Evolutionary conservation across 2,113 vertebrate species (phyloP).

Genomic region (Arvicanthis niloticus): DNA sequence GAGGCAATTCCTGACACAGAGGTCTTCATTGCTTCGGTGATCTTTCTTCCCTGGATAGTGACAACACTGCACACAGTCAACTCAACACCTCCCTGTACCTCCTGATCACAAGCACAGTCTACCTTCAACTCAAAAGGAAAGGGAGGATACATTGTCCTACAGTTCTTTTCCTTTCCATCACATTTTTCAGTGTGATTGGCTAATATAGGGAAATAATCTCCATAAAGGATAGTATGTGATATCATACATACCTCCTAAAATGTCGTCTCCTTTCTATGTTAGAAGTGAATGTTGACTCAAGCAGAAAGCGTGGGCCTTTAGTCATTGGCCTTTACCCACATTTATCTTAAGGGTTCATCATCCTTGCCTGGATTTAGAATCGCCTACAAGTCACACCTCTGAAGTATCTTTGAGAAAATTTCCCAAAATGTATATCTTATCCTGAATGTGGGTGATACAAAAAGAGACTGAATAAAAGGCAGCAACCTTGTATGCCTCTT

Average conservation of each 20-base stretch:
- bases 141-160: rapidly evolving
- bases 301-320: background rate
- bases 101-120: background rate
- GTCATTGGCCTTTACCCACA: background rate
- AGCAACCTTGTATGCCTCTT: background rate
- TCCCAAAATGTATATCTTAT: background rate
- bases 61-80: too few species aligned
- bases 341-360: background rate
- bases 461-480: background rate
- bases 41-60: background rate
- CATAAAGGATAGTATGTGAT: background rate
- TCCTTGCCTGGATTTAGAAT: background rate
- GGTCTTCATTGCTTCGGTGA: rapidly evolving
- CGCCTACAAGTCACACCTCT: background rate
- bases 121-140: background rate
- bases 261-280: background rate
- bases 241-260: background rate
- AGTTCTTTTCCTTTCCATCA: background rate
- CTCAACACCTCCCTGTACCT: background rate
- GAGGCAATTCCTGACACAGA: background rate
- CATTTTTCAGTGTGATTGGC: background rate
- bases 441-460: background rate
- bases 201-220: background rate
- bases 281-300: background rate
- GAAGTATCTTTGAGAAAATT: background rate